Evolutionary conservation across 2,888 invertebrate genomes (phyloP), one percentile per base, ranked within the genome.

Genomic region (Autographa gamma): DNA sequence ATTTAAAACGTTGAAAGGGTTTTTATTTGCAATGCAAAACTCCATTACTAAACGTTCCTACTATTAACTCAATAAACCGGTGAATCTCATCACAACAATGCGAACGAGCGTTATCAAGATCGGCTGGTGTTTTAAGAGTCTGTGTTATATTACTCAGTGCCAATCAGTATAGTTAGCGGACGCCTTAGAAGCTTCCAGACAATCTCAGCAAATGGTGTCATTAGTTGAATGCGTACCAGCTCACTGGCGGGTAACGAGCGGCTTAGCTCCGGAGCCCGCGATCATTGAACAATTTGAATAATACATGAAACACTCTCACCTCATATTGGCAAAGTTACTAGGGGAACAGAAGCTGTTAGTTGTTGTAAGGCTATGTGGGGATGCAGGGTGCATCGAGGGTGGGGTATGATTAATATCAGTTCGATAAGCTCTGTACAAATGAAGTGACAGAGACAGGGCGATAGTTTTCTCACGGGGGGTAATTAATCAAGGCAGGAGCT

Each of bases 201-300:
- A 92, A 91, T 92, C 91, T 89, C 89, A 66, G 87, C 88, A 91
- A 93, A 93, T 91, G 90, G 88, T 85, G 85, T 88, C 89, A 92
- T 93, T 93, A 93, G 86, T 86, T 80, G 89, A 85, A 87, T 85
- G 86, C 88, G 90, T 88, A 86, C 83, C 83, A 84, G 85, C 85
- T 84, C 84, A 76, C 80, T 75, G 80, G 82, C 76, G 71, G 80
- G 88, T 89, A 89, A 88, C 88, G 88, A 89, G 85, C 76, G 85
- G 84, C 86, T 88, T 80, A 84, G 75, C 79, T 71, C 76, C 82
- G 79, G 76, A 77, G 77, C 75, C 74, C 84, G 84, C 84, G 88
- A 91, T 91, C 90, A 91, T 89, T 90, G 89, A 89, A 86, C 90
- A 86, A 90, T 92, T 91, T 93, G 92, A 93, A 93, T 93, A 92